Percentiles rank a stretch among this genome's conserved stretches.
These are phyloP conservation scores for Crossaster papposus DNA, from an alignment of 53 echinoderm and acorn worm genomes.

Conservation along the genomic window DNA sequence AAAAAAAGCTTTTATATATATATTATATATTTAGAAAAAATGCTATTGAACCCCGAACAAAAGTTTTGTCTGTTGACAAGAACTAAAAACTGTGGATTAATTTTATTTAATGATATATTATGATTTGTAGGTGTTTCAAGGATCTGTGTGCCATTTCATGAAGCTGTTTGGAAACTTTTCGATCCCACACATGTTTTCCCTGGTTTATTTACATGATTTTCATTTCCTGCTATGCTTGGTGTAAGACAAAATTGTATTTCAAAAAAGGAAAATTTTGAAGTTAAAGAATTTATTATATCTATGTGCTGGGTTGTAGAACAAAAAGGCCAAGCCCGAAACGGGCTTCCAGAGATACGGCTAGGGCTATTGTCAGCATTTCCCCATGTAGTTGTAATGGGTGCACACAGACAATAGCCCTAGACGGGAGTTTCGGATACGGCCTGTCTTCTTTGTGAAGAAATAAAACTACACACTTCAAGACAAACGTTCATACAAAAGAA, in stretches of 20 bases:
- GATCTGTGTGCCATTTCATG: conserved; percentile 35
- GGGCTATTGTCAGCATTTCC: too few relatives aligned
- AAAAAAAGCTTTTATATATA: too few relatives aligned
- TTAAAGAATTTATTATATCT: conserved; percentile 57
- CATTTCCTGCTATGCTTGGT: conserved; percentile 57
- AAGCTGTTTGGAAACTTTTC: conserved; percentile 6
- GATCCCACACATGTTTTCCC: conserved; percentile 28
- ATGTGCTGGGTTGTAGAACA: conserved; percentile 58
- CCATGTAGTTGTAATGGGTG: too few relatives aligned
- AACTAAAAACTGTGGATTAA: too few relatives aligned
- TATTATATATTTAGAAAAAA: too few relatives aligned
- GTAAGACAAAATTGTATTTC: conserved; percentile 56
- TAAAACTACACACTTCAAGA: conserved; percentile 64
- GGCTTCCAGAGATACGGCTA: too few relatives aligned
- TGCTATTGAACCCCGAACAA: too few relatives aligned
- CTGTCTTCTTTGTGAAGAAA: conserved; percentile 67
- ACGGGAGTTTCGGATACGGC: too few relatives aligned
- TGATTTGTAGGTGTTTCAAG: background rate
- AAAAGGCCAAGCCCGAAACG: too few relatives aligned
- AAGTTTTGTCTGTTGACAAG: too few relatives aligned
- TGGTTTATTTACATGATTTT: conserved; percentile 33
- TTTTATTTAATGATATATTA: too few relatives aligned
- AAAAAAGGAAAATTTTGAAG: conserved; percentile 54
- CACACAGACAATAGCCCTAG: too few relatives aligned
- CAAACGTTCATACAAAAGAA: background rate